These are phyloP conservation scores for Rhynchotus rufescens DNA, from an alignment of 2,797 vertebrate species.

Conservation along the genomic window DNA sequence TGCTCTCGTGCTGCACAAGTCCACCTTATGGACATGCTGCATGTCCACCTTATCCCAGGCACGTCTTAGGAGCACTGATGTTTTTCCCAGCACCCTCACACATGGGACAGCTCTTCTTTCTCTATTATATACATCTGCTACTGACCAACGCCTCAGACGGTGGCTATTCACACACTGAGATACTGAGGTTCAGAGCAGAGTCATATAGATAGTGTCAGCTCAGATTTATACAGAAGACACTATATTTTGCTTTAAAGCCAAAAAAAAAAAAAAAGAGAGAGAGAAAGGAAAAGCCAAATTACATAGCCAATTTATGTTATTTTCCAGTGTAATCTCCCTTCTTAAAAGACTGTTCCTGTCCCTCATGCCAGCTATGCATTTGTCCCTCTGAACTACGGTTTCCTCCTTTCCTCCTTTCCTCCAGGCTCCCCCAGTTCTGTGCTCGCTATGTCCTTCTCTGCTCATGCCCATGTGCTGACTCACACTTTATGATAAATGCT, in stretches of 20 bases:
- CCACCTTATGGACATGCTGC: no score
- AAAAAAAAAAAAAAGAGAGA: not conserved
- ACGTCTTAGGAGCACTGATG: rapidly evolving
- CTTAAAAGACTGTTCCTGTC: not conserved
- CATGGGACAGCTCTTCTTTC: not conserved
- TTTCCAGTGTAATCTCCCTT: conserved; percentile 5
- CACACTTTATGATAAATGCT: not conserved
- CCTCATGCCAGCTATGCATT: not conserved
- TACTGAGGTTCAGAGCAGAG: conserved; percentile 35
- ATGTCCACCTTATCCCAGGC: not conserved
- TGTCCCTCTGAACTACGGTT: not conserved
- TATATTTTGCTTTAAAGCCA: conserved; percentile 9
- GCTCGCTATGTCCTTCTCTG: not conserved
- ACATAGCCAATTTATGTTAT: not conserved
- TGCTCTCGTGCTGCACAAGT: not conserved
- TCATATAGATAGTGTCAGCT: not conserved
- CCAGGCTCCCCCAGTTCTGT: not conserved
- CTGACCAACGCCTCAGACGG: not conserved
- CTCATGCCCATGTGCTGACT: not conserved
- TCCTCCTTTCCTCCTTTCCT: not conserved
- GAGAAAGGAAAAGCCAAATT: not conserved
- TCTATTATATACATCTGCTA: not conserved
- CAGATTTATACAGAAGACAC: not conserved
- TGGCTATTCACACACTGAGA: not conserved
- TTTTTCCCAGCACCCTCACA: not conserved